A percentile compares a stretch with the other conserved stretches of the same genome.
phyloP scores from a whole-genome alignment of 2,113 vertebrate genomes.

The Cyprinodon tularosa region DNA sequence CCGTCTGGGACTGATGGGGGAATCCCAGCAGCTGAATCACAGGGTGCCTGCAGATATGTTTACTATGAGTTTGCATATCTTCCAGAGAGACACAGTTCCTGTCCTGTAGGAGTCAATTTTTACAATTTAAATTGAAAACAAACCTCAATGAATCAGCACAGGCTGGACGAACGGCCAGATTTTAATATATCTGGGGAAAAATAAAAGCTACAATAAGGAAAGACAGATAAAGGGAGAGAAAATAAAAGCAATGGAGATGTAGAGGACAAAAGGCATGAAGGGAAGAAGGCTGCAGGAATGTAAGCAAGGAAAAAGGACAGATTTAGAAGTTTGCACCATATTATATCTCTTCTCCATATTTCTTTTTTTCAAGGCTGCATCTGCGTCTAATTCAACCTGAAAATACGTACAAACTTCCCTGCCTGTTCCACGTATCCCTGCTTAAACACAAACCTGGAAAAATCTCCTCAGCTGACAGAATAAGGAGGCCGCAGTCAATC shows the following conservation, averaged over 20 bases:
- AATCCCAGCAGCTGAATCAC: slow-evolving; percentile 47
- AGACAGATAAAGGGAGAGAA: neutral
- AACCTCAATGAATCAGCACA: no score
- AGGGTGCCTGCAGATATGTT: neutral
- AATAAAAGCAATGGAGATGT: neutral
- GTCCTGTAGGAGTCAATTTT: neutral
- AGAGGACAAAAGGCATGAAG: no score
- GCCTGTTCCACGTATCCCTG: slow-evolving; percentile 33
- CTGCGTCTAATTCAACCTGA: slow-evolving; percentile 30
- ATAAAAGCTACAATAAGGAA: neutral
- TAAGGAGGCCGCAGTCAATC: slow-evolving; percentile 28
- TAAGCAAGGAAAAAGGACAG: neutral
- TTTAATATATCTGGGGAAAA: slow-evolving; percentile 7
- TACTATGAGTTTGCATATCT: neutral
- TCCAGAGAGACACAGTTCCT: slow-evolving; percentile 1
- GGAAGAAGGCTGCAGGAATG: neutral
- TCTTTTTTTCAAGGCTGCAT: slow-evolving; percentile 14
- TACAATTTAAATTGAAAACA: slow-evolving; percentile 37
- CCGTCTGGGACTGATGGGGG: slow-evolving; percentile 41
- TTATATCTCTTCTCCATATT: neutral
- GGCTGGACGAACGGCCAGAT: no score
- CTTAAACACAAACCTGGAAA: slow-evolving; percentile 53
- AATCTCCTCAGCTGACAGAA: slow-evolving; percentile 45
- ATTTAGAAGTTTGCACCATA: neutral
- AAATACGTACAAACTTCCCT: slow-evolving; percentile 45